Conservation (phyloP, 2,888 invertebrate species). For the Nineta flava region DNA sequence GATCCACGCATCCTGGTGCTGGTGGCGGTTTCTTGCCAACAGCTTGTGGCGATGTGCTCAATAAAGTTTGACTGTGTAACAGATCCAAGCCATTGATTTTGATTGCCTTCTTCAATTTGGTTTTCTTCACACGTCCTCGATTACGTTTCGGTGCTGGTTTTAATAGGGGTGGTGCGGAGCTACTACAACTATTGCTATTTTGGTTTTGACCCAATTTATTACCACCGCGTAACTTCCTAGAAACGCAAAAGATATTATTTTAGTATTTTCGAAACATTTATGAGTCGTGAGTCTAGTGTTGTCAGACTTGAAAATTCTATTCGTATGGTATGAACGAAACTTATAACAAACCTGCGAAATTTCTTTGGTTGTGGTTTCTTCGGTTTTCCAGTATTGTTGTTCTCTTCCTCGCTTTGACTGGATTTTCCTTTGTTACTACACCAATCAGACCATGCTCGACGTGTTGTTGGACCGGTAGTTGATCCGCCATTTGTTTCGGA, state of each 20-base stretch:
- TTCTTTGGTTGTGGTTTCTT: conserved; percentile 29
- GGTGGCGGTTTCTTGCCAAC: conserved; percentile 62
- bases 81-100: conserved; percentile 79
- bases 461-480: conserved; percentile 44
- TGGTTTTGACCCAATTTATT: conserved; percentile 23
- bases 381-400: conserved; percentile 22
- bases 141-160: conserved; percentile 30
- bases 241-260: not conserved
- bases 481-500: conserved; percentile 1
- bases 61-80: conserved; percentile 73
- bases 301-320: no score
- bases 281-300: no score
- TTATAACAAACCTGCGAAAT: conserved; percentile 19
- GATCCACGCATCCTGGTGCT: conserved; percentile 83
- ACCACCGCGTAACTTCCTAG: not conserved
- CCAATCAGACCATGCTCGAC: conserved; percentile 62
- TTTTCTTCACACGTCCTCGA: conserved; percentile 43
- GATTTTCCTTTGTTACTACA: conserved; percentile 43
- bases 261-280: not conserved
- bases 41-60: conserved; percentile 66
- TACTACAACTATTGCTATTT: not conserved
- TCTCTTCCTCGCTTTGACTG: conserved; percentile 44
- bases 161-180: conserved; percentile 16
- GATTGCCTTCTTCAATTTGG: conserved; percentile 44
- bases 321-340: no score